phyloP scores from a whole-genome alignment of 1,140 invertebrate species.

The Maconellicoccus hirsutus region DNA sequence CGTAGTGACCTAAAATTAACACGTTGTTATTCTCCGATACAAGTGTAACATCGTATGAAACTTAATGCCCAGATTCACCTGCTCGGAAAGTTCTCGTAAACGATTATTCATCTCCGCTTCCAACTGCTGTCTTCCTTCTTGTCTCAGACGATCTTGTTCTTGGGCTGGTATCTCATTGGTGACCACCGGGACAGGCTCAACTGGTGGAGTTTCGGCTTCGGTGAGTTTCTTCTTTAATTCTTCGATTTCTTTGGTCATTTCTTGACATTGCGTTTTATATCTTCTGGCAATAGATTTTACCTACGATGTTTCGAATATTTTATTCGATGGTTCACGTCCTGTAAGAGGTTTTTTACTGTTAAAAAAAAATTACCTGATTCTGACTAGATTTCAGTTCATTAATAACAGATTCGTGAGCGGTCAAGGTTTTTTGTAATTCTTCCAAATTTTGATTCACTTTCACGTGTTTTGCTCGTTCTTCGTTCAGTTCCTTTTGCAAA shows the following conservation, averaged over 20 bases:
- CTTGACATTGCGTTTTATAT: slow-evolving; percentile 78
- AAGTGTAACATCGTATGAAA: too few relatives aligned
- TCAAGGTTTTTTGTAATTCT: slow-evolving; percentile 54
- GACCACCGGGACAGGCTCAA: slow-evolving; percentile 31
- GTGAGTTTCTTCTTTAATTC: slow-evolving; percentile 39
- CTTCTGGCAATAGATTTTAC: slow-evolving; percentile 83
- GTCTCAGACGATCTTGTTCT: slow-evolving; percentile 37
- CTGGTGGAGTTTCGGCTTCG: slow-evolving; percentile 32
- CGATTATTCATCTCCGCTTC: slow-evolving; percentile 34
- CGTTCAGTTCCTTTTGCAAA: slow-evolving; percentile 41
- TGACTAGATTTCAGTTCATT: slow-evolving; percentile 64
- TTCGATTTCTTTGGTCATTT: slow-evolving; percentile 50
- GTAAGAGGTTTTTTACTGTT: too few relatives aligned
- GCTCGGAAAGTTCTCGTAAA: slow-evolving; percentile 48
- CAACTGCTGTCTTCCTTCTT: slow-evolving; percentile 39
- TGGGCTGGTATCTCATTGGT: slow-evolving; percentile 16
- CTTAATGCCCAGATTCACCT: too few relatives aligned
- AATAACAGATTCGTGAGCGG: slow-evolving; percentile 52
- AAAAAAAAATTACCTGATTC: slow-evolving; percentile 37
- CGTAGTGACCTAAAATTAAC: not conserved
- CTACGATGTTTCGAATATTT: slow-evolving; percentile 35
- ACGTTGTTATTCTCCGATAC: not conserved
- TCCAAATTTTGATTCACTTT: slow-evolving; percentile 48
- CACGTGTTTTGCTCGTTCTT: slow-evolving; percentile 38
- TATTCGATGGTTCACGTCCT: too few relatives aligned